Evolutionary conservation across 2,888 invertebrate species (phyloP), one percentile per base, ranked within the genome.

Genomic region (Phorcus lineatus): DNA sequence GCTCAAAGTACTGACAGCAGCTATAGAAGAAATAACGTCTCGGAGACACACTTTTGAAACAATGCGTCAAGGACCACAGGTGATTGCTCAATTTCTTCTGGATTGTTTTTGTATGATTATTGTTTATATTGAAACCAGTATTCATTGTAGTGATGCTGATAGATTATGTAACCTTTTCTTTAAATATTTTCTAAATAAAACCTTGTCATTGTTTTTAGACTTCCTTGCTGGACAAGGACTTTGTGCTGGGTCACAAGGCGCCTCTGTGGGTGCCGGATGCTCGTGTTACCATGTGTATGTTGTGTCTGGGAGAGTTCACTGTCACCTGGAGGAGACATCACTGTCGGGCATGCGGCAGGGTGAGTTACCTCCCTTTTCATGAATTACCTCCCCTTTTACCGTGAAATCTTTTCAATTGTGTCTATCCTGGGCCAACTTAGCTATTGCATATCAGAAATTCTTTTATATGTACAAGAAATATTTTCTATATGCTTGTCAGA

Each of bases 321-420:
- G 94, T 95, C 16, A 95, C 95, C 84, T 95, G 95, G 91, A 93
- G 95, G 80, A 93, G 95, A 83, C 95, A 95, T 89, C 95, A 95
- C 91, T 96, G 95, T 87, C 92, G 95, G 85, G 95, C 95, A 53
- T 95, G 95, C 93, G 95, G 95, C 80, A 95, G 95, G 92, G 95
- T 95, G 91, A 92, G 92, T 70, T n/a, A 28, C 57, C 54, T 19
- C 54, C 40, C 52, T 78, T 78, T 22, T 28, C 36, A 28, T 17
- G 2, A 19, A 55, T 52, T 19, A 52, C 52, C n/a, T 91, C 4
- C 90, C 95, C 95, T 95, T 95, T 80, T 94, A 95, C 19, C 95
- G 95, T 89, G 93, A 94, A 31, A 94, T 94, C 85, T 95, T 95
- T 88, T 95, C 95, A 2, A 93, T 94, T 54, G 13, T 47, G 47